Conservation (phyloP, 2,113 vertebrate species). For the Pheucticus melanocephalus region DNA sequence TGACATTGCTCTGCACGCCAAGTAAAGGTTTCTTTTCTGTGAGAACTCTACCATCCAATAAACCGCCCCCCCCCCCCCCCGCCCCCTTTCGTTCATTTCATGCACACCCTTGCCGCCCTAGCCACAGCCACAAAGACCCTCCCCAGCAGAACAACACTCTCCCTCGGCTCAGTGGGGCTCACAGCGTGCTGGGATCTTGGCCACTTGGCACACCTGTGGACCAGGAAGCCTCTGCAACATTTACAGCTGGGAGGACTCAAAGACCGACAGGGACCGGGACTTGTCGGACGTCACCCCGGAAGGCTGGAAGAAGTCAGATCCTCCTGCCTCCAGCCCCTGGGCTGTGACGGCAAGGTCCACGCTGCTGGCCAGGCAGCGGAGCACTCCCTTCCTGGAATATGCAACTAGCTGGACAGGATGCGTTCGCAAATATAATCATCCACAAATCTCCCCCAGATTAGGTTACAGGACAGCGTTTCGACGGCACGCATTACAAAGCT, state of each 20-base stretch:
- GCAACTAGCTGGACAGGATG: constrained; percentile 52
- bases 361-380: not conserved
- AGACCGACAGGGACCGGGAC: not conserved
- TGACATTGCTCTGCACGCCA: not conserved
- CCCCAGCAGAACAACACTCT: accelerated
- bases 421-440: constrained; percentile 13
- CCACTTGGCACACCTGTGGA: not conserved
- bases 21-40: not conserved
- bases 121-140: not conserved
- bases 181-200: accelerated
- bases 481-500: constrained; percentile 8
- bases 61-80: accelerated
- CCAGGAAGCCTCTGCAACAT: not conserved
- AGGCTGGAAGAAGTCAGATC: constrained; percentile 25
- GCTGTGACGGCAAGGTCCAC: not conserved
- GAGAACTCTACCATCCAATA: not conserved
- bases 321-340: not conserved
- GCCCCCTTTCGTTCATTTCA: not conserved
- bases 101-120: not conserved
- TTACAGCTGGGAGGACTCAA: not conserved
- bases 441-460: constrained; percentile 49
- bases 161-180: accelerated
- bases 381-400: constrained; percentile 36
- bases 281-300: not conserved
- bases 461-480: constrained; percentile 18